Conservation (phyloP, 2,113 vertebrate genomes). For the Trichechus manatus region DNA sequence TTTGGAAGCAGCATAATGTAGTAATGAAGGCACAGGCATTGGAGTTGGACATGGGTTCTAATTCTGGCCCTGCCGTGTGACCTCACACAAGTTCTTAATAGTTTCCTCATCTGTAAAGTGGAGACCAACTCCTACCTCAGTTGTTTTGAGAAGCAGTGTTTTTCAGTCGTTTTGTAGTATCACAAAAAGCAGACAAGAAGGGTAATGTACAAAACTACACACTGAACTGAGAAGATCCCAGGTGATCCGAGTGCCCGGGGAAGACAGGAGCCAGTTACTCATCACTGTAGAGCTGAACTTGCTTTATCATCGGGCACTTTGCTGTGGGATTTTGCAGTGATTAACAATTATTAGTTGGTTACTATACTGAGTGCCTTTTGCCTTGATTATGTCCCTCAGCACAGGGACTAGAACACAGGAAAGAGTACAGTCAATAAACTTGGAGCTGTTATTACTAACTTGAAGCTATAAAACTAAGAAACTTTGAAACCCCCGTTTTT, state of each 20-base stretch:
- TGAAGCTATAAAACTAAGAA: neutral
- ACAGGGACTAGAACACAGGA: neutral
- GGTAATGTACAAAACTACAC: neutral
- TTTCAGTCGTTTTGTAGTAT: neutral
- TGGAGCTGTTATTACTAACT: neutral
- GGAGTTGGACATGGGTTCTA: neutral
- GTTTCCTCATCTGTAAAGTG: neutral
- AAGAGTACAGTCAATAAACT: neutral
- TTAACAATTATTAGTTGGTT: neutral
- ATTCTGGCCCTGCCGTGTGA: neutral
- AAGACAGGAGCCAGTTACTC: neutral
- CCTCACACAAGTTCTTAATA: neutral
- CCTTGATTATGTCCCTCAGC: neutral
- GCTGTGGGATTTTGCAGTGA: neutral
- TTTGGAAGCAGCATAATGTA: neutral
- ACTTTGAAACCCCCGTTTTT: neutral
- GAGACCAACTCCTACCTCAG: neutral
- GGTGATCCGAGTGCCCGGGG: neutral
- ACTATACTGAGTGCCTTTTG: neutral
- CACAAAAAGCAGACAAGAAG: neutral
- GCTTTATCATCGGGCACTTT: neutral
- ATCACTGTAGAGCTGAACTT: neutral
- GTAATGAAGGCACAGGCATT: neutral
- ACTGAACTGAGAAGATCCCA: neutral
- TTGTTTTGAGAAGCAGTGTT: neutral